Conservation (phyloP, 2,888 invertebrate genomes). For the Lasioglossum morio region DNA sequence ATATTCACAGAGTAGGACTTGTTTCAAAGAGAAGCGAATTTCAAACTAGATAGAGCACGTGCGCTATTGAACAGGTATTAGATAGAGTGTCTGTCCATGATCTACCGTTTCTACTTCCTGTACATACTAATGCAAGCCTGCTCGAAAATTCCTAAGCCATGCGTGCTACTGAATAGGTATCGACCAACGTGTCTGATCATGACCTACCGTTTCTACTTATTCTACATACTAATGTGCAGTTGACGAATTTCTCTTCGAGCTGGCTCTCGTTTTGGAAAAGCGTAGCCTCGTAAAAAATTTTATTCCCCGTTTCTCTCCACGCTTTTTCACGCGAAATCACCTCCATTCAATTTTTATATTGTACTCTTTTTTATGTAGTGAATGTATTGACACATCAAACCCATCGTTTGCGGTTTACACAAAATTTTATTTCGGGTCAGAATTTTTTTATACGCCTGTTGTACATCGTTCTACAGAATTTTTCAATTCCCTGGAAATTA, state of each 20-base stretch:
- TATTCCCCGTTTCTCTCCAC: neutral
- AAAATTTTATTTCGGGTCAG: neutral
- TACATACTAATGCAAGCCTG: neutral
- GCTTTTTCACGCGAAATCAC: neutral
- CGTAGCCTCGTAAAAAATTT: neutral
- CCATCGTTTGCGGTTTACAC: neutral
- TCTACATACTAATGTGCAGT: neutral
- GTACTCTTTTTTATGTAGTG: neutral
- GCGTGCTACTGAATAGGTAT: neutral
- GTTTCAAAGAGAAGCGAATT: neutral
- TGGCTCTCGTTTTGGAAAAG: neutral
- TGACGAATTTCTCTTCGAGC: neutral
- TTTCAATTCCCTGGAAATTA: neutral
- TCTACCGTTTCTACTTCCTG: slow-evolving; percentile 5
- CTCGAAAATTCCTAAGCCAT: slow-evolving; percentile 10
- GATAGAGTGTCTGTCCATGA: neutral
- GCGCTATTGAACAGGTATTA: neutral
- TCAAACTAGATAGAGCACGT: neutral
- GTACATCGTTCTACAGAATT: neutral
- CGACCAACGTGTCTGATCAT: slow-evolving; percentile 6
- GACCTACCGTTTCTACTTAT: slow-evolving; percentile 7
- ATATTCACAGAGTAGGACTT: neutral
- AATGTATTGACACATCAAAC: neutral
- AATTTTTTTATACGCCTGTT: neutral
- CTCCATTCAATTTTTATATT: neutral